phyloP scores from a whole-genome alignment of 2,113 vertebrate species.

The Salminus brasiliensis region DNA sequence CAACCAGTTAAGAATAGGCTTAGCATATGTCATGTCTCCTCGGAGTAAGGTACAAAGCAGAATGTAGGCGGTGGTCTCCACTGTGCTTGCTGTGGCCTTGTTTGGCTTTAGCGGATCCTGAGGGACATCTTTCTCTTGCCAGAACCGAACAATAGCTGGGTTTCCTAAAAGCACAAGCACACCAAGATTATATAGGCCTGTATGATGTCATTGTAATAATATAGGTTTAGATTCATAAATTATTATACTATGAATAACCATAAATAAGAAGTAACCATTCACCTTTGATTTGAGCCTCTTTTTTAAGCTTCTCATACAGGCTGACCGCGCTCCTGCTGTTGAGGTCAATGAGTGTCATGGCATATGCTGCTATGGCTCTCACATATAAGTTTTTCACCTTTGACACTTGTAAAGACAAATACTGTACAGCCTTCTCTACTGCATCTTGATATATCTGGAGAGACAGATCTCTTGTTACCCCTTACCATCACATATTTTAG shows the following conservation, averaged over 20 bases:
- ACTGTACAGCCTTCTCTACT: constrained; percentile 72
- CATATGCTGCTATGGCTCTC: constrained; percentile 81
- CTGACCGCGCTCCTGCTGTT: not conserved
- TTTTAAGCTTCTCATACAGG: constrained; percentile 70
- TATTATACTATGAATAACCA: not conserved
- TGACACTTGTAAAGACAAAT: constrained; percentile 72
- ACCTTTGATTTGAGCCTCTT: constrained; percentile 77
- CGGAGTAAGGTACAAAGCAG: constrained; percentile 77
- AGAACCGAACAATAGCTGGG: constrained; percentile 80
- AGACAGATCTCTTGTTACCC: constrained; percentile 3
- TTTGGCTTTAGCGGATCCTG: constrained; percentile 64
- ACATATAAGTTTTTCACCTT: constrained; percentile 80
- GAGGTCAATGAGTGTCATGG: constrained; percentile 77
- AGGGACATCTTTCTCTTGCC: constrained; percentile 73
- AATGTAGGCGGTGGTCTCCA: constrained; percentile 89
- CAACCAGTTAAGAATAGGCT: constrained; percentile 86
- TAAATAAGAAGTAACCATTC: constrained; percentile 30
- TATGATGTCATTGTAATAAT: too few relatives aligned
- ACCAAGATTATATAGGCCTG: too few relatives aligned
- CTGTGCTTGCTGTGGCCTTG: constrained; percentile 73
- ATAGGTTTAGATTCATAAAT: too few relatives aligned
- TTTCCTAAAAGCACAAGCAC: constrained; percentile 70
- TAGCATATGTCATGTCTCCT: constrained; percentile 77
- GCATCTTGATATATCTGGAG: constrained; percentile 78
- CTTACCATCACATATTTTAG: not conserved